Evolutionary conservation across 92 coral and sea anemone species (phyloP), one percentile per base, ranked within the genome.

Genomic region (Isaurus tuberculatus): DNA sequence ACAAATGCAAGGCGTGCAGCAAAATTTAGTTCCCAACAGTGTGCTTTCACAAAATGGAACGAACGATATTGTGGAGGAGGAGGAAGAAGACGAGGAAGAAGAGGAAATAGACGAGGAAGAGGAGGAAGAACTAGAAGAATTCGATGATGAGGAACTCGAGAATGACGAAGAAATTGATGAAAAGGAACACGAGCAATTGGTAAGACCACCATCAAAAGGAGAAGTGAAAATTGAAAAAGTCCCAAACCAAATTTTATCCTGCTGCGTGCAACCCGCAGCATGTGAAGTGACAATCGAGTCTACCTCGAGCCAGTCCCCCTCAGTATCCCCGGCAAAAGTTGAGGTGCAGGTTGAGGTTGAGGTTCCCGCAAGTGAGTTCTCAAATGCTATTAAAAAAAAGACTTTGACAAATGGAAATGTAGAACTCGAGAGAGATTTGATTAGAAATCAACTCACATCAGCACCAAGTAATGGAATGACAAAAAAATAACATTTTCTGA

Each of bases 201-300:
- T 43, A 9, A 60, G 27, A 58, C 25, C 49, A 22, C 3, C 69
- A 6, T 11, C 82, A 60, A 58, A 42, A 77, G 82, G 82, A 13
- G 82, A 77, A 40, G 82, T 77, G 30, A 77, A 77, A 77, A 58
- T 77, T 5, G 82, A 77, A 33, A 77, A 77, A 20, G 82, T 77
- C 23, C 53, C 82, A 58, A 77, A 77, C 55, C 67, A 63, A 30
- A 55, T 42, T 20, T 65, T 27, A 22, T 16, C 82, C 8, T 77
- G 82, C 27, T 77, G 82, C 23, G 36, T 77, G 43, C 70, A 77
- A 19, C 82, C 82, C 28, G 82, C 82, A 0, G 70, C 34, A 0
- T 77, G 82, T 5, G 82, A 77, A 30, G 82, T 77, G 7, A 77
- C 82, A 0, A 64, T 77, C 30, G 82, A 77, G 28, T 77, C 82